Base-by-base conservation (phyloP, 2,888 invertebrate species). In the Hipparchia semele region DNA sequence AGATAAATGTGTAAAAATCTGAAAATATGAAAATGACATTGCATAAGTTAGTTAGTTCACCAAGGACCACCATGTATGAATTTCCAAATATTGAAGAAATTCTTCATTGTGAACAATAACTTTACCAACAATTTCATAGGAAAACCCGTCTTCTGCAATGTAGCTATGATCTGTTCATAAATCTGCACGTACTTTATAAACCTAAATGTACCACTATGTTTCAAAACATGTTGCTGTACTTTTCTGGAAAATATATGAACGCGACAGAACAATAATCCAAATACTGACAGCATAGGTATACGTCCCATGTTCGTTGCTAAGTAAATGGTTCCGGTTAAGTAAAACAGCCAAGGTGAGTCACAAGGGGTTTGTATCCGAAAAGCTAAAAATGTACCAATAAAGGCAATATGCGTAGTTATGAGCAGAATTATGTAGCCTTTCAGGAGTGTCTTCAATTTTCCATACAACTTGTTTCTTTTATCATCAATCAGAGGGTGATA, bases 121-220 rank as follows among this genome's bases (percentile, higher is more conserved):
- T 9, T 49, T 58, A 68, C 68, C 59, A 68, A 9, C 4, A 68
- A 12, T 51, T 60, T 68, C 10, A 68, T 4, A 51, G 68, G 68
- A 60, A 49, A 68, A 60, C 60, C 68, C 8, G 59, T 68, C 49
- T 68, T 68, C 23, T 60, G 49, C 33, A 68, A 68, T 7, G 68
- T 49, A n/a, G 3, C 33, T 8, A 46, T 60, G 7, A 68, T 59
- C 33, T 51, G 23, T 12, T 23, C 12, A 33, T 59, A 51, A 12
- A 59, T 60, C 23, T 33, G 9, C 58, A 68, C 51, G 33, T 59
- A 59, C 33, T 59, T 49, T 4, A 51, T 23, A 7, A 23, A 33
- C 8, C 2, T 49, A 51, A 68, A 59, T 12, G 13, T 12, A 23
- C 9, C 58, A 4, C 8, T 12, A n/a, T 68, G 59, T 33, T 49